A percentile compares a stretch with the other conserved stretches of the same genome.
phyloP scores from a whole-genome alignment of 2,888 invertebrate genomes.

The Ptychoptera albimana region DNA sequence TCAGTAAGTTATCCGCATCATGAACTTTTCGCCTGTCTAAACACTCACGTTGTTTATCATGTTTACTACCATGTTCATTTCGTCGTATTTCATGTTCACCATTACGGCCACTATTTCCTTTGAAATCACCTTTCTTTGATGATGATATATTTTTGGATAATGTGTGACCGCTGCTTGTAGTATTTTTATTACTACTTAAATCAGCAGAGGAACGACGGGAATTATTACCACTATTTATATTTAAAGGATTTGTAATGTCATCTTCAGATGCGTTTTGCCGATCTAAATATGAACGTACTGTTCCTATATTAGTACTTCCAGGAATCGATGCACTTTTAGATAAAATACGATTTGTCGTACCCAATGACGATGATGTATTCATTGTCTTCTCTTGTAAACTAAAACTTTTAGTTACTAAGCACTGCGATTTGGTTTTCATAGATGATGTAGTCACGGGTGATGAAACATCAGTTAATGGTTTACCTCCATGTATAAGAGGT shows the following conservation, averaged over 20 bases:
- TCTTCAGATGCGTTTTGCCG: slow-evolving; percentile 6
- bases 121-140: no score
- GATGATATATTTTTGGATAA: no score
- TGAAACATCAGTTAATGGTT: slow-evolving; percentile 15
- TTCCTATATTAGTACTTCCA: slow-evolving; percentile 29
- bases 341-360: slow-evolving; percentile 13
- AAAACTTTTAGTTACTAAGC: slow-evolving; percentile 25
- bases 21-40: slow-evolving; percentile 7
- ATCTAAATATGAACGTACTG: slow-evolving; percentile 14
- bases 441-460: slow-evolving; percentile 10
- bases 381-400: slow-evolving; percentile 21
- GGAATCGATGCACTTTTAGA: slow-evolving; percentile 28
- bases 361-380: slow-evolving; percentile 8
- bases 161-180: background rate
- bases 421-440: slow-evolving; percentile 26
- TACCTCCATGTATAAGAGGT: slow-evolving; percentile 17
- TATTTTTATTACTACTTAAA: background rate
- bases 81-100: background rate
- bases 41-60: slow-evolving; percentile 2
- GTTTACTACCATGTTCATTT: slow-evolving; percentile 1
- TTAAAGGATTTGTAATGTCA: slow-evolving; percentile 1
- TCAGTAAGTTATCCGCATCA: background rate
- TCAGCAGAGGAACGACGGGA: background rate
- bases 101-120: background rate
- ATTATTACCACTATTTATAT: slow-evolving; percentile 1